phyloP scores from a whole-genome alignment of 1,140 invertebrate genomes.

The Hesperophylax magnus region DNA sequence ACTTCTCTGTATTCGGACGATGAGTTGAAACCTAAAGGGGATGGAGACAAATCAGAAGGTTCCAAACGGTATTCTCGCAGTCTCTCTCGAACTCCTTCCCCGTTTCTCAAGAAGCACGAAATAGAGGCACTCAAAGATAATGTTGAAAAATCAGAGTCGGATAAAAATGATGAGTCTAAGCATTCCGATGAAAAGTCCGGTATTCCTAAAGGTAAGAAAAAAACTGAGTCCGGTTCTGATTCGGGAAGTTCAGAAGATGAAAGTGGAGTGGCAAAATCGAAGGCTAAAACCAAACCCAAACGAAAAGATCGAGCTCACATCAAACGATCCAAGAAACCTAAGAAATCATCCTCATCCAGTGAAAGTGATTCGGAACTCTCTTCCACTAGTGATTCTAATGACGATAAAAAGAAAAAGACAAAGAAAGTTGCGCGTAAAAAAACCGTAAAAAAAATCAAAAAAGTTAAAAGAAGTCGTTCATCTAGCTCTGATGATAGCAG shows the following conservation, averaged over 20 bases:
- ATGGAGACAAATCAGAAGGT: conserved; percentile 57
- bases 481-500: conserved; percentile 73
- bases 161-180: conserved; percentile 48
- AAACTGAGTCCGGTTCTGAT: conserved; percentile 64
- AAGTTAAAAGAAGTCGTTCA: conserved; percentile 68
- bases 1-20: conserved; percentile 64
- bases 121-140: conserved; percentile 70
- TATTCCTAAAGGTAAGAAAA: conserved; percentile 60
- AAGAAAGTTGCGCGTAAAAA: conserved; percentile 69
- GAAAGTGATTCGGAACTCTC: conserved; percentile 75
- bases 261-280: conserved; percentile 65
- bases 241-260: conserved; percentile 67
- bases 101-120: conserved; percentile 84
- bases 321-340: conserved; percentile 69
- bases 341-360: conserved; percentile 68
- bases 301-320: conserved; percentile 66
- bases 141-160: conserved; percentile 62
- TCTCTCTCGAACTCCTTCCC: conserved; percentile 83
- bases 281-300: conserved; percentile 68
- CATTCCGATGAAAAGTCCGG: conserved; percentile 26
- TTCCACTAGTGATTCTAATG: conserved; percentile 76
- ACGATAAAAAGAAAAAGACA: conserved; percentile 75
- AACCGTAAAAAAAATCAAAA: conserved; percentile 66
- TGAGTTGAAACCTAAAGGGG: conserved; percentile 62
- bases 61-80: conserved; percentile 75